Conservation (phyloP, 23 tunicate species). For the Halocynthia roretzi region DNA sequence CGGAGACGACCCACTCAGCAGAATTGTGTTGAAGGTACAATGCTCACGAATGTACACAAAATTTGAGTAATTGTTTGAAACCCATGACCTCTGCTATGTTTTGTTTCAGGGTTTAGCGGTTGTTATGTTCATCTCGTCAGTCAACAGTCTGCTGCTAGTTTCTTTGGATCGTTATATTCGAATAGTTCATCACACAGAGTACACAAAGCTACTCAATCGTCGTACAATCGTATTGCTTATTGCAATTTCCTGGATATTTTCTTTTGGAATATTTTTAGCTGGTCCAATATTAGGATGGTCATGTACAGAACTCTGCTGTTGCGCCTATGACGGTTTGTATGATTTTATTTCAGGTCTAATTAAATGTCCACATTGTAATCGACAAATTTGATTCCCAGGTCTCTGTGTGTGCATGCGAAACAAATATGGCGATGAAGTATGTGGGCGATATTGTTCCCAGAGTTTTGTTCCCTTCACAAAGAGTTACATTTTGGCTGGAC, state of each 20-base stretch:
- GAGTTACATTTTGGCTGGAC: conserved; percentile 58
- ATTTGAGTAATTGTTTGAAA: too few relatives aligned
- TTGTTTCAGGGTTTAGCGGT: conserved; percentile 81
- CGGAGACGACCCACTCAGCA: conserved; percentile 55
- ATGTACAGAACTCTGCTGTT: conserved; percentile 62
- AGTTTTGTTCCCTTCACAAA: conserved; percentile 82
- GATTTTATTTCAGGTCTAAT: not conserved
- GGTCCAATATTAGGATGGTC: conserved; percentile 77
- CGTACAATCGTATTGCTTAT: conserved; percentile 35
- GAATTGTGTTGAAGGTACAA: conserved; percentile 84
- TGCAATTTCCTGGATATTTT: conserved; percentile 43
- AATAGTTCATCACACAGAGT: conserved; percentile 61
- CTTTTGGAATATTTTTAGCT: conserved; percentile 45
- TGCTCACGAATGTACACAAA: not conserved
- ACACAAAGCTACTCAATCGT: conserved; percentile 37
- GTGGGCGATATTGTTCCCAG: conserved; percentile 56
- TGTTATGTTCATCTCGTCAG: conserved; percentile 79
- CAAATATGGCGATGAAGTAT: conserved; percentile 29
- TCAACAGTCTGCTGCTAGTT: conserved; percentile 82
- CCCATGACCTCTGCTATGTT: not conserved
- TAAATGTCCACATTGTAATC: not conserved
- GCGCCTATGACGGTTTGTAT: conserved; percentile 74
- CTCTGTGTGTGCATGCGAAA: conserved; percentile 60
- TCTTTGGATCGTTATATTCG: conserved; percentile 84
- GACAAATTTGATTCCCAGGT: conserved; percentile 28